phyloP scores from a whole-genome alignment of 2,888 invertebrate genomes.

The Trilocha varians region DNA sequence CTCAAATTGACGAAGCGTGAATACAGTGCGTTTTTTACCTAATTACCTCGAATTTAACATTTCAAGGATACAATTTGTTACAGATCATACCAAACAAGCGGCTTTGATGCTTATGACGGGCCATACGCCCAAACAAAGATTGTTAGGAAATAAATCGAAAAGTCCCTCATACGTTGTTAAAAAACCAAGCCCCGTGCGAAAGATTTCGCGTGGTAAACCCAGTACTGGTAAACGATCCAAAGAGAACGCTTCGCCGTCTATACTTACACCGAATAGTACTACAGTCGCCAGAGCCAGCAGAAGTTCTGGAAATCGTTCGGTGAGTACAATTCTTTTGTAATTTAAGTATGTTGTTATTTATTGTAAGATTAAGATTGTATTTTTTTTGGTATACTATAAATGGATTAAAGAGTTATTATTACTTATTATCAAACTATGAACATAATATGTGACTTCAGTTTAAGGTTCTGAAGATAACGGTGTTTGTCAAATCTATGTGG shows the following conservation, averaged over 20 bases:
- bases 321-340: too few relatives aligned
- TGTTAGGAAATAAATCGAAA: slow-evolving; percentile 9
- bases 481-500: background rate
- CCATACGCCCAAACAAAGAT: slow-evolving; percentile 35
- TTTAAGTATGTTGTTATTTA: too few relatives aligned
- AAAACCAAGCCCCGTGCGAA: slow-evolving; percentile 21
- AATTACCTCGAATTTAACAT: too few relatives aligned
- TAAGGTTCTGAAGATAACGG: too few relatives aligned
- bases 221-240: slow-evolving; percentile 8
- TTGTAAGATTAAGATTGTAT: too few relatives aligned
- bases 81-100: slow-evolving; percentile 63
- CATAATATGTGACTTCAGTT: too few relatives aligned
- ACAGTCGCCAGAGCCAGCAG: slow-evolving; percentile 8
- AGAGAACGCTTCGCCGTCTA: slow-evolving; percentile 7
- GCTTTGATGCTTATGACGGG: slow-evolving; percentile 62
- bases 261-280: slow-evolving; percentile 9
- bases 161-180: slow-evolving; percentile 23
- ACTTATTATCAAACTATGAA: too few relatives aligned
- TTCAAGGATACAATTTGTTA: slow-evolving; percentile 3
- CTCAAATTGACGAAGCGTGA: too few relatives aligned
- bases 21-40: too few relatives aligned
- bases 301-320: slow-evolving; percentile 10
- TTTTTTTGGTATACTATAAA: too few relatives aligned
- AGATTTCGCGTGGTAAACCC: slow-evolving; percentile 9
- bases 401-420: too few relatives aligned